phyloP scores from a whole-genome alignment of 1,140 invertebrate species.

The Drosophila yakuba region DNA sequence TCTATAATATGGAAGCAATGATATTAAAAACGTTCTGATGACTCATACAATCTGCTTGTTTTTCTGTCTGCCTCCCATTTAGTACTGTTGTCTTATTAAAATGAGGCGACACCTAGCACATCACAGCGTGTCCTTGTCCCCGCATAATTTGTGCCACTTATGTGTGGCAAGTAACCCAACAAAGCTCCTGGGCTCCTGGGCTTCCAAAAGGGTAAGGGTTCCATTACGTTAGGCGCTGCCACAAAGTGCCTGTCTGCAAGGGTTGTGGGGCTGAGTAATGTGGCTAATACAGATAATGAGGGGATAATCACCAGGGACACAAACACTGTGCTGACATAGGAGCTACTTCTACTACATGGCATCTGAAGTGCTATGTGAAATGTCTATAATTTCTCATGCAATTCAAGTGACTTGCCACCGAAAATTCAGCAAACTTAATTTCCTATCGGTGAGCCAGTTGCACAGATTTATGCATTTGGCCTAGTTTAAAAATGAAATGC shows the following conservation, averaged over 20 bases:
- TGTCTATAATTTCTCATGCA: constrained; percentile 14
- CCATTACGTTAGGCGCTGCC: constrained; percentile 41
- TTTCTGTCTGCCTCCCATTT: background rate
- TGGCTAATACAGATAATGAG: constrained; percentile 44
- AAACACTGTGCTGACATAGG: constrained; percentile 12
- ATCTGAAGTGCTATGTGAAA: no score
- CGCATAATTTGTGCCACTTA: constrained; percentile 39
- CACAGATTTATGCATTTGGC: constrained; percentile 53
- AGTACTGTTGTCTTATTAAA: constrained; percentile 54
- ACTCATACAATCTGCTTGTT: background rate
- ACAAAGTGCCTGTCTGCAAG: constrained; percentile 39
- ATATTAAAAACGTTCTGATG: no score
- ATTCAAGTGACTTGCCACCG: constrained; percentile 25
- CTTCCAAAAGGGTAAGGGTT: constrained; percentile 30
- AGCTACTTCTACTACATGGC: background rate
- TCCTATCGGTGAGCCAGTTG: constrained; percentile 33
- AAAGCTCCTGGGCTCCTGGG: background rate
- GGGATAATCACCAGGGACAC: constrained; percentile 35
- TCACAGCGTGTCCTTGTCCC: constrained; percentile 15
- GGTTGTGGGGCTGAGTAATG: constrained; percentile 40
- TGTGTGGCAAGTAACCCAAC: constrained; percentile 19
- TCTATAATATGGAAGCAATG: no score
- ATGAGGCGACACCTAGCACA: constrained; percentile 36
- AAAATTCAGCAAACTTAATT: constrained; percentile 36
- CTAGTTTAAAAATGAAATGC: constrained; percentile 52